Conservation (phyloP, 2,888 invertebrate species). For the Eupithecia tripunctaria region DNA sequence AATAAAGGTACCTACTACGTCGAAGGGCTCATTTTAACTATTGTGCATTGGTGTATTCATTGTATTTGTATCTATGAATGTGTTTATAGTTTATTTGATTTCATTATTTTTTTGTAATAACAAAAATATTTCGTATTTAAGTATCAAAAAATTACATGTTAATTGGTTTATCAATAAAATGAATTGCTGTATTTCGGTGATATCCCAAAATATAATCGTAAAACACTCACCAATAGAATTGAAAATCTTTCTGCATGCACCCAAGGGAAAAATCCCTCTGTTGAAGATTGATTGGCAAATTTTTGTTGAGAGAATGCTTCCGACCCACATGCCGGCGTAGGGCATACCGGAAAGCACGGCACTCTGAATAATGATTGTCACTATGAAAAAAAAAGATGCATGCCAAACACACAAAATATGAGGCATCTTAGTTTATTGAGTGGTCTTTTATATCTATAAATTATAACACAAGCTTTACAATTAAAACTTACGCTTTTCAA, state of each 20-base stretch:
- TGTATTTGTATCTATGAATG: too few species aligned
- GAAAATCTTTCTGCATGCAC: constrained; percentile 47
- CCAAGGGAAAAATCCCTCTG: constrained; percentile 35
- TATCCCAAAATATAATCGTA: neutral
- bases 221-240: constrained; percentile 4
- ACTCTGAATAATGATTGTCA: neutral
- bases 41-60: too few species aligned
- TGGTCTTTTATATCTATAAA: neutral
- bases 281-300: constrained; percentile 4
- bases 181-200: too few species aligned
- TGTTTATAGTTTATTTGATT: too few species aligned
- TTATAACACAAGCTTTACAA: neutral
- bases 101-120: too few species aligned
- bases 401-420: too few species aligned
- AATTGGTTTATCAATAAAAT: too few species aligned
- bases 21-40: too few species aligned
- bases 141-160: too few species aligned
- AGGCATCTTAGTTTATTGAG: neutral
- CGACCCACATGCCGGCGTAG: constrained; percentile 7
- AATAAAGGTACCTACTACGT: too few species aligned
- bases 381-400: too few species aligned
- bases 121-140: too few species aligned
- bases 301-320: neutral
- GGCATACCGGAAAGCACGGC: neutral
- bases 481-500: constrained; percentile 9